These are phyloP conservation scores for Zaprionus ghesquierei DNA, from an alignment of 1,140 invertebrate genomes.

Conservation along the genomic window DNA sequence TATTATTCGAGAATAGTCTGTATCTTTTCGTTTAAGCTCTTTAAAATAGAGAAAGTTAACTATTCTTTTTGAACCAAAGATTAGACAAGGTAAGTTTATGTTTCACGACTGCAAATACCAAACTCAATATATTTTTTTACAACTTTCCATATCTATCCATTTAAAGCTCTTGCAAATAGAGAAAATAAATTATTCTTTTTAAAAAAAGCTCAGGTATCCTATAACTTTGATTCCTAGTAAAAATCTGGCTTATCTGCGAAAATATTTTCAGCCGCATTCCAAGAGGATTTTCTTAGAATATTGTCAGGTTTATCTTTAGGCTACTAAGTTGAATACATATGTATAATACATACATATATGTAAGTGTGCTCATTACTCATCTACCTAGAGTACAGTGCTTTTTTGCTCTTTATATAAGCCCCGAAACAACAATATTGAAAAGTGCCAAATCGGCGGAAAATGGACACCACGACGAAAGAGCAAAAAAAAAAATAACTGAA, in stretches of 20 bases:
- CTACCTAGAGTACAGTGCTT: conserved; percentile 28
- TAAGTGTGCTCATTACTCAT: conserved; percentile 74
- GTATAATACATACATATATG: conserved; percentile 10
- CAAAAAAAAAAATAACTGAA: conserved; percentile 35
- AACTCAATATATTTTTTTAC: too few relatives aligned
- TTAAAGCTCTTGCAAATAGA: too few relatives aligned
- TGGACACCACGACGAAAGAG: conserved; percentile 41
- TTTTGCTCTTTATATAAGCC: conserved; percentile 62
- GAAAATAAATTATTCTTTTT: too few relatives aligned
- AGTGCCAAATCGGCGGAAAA: conserved; percentile 62
- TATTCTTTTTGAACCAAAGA: too few relatives aligned
- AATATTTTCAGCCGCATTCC: conserved; percentile 37
- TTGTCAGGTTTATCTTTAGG: conserved; percentile 8
- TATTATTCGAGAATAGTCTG: neutral
- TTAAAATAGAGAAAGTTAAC: too few relatives aligned
- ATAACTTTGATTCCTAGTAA: conserved; percentile 14
- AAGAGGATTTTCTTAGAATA: conserved; percentile 39
- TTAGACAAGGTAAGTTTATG: too few relatives aligned
- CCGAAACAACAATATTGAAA: conserved; percentile 38
- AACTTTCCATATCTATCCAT: too few relatives aligned
- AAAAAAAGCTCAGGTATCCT: neutral
- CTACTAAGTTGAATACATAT: conserved; percentile 2
- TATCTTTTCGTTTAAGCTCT: neutral
- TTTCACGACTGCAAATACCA: too few relatives aligned
- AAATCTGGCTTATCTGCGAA: conserved; percentile 25